A percentile compares a stretch with the other conserved stretches of the same genome.
phyloP scores from a whole-genome alignment of 2,113 vertebrate species.

The Pandion haliaetus region DNA sequence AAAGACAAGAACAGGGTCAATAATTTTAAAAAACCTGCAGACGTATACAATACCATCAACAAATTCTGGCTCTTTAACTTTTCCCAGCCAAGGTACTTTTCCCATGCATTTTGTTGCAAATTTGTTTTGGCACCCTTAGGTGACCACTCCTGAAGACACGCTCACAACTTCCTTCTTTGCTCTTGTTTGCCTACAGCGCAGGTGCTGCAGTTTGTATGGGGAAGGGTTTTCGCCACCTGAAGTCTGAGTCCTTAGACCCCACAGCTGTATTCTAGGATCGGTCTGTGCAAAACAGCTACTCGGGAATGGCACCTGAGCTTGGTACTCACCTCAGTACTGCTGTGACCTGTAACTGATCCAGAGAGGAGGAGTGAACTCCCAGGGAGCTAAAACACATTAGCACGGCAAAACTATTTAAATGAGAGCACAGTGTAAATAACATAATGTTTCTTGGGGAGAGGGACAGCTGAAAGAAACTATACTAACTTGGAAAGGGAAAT shows the following conservation, averaged over 20 bases:
- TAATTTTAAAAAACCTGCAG: not conserved
- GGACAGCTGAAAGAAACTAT: not conserved
- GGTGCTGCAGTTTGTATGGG: not conserved
- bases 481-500: conserved; percentile 9
- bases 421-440: conserved; percentile 8
- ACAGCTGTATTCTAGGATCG: not conserved
- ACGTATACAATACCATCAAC: not conserved
- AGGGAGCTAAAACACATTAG: not conserved
- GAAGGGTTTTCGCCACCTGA: not conserved
- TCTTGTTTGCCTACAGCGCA: not conserved
- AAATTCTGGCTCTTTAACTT: not conserved
- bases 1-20: not conserved
- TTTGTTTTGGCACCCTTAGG: not conserved
- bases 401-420: conserved; percentile 20
- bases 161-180: not conserved
- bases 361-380: not conserved
- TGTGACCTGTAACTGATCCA: not conserved
- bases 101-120: not conserved
- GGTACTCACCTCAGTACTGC: not conserved
- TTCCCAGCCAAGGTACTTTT: not conserved
- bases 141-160: not conserved
- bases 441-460: not conserved
- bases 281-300: not conserved
- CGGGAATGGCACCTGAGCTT: not conserved
- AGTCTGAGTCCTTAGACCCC: not conserved